These are phyloP conservation scores for Calonectris borealis DNA, from an alignment of 2,113 vertebrate genomes.

Conservation along the genomic window DNA sequence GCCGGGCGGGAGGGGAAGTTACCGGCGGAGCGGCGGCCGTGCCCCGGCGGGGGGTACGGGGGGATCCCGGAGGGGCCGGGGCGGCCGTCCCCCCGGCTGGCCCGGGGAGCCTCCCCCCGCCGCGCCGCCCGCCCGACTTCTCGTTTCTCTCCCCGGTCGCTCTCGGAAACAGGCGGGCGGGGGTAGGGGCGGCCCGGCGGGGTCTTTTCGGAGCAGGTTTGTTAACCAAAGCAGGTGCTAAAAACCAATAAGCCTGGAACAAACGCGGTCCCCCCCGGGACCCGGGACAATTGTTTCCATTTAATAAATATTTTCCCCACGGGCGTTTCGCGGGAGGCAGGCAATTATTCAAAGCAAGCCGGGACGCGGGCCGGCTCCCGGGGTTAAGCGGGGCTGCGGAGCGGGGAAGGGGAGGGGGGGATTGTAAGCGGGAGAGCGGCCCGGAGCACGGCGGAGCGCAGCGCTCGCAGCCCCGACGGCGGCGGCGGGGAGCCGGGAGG, in stretches of 20 bases:
- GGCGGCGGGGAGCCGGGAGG: background rate
- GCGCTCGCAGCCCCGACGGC: background rate
- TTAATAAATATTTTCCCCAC: slow-evolving; percentile 87
- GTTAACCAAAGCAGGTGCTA: slow-evolving; percentile 74
- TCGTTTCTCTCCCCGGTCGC: background rate
- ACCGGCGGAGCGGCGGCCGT: background rate
- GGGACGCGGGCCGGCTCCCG: slow-evolving; percentile 54
- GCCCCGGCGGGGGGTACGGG: no score
- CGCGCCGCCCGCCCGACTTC: background rate
- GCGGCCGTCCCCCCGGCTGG: background rate
- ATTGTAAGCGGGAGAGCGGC: background rate
- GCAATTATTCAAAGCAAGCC: slow-evolving; percentile 82
- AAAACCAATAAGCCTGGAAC: slow-evolving; percentile 73
- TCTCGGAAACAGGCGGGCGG: background rate
- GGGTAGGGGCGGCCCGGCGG: background rate
- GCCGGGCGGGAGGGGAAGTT: background rate
- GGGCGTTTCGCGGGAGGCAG: slow-evolving; percentile 79
- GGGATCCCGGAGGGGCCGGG: background rate
- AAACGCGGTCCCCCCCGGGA: slow-evolving; percentile 66
- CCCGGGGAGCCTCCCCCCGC: background rate
- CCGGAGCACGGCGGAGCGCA: background rate
- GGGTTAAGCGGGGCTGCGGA: slow-evolving; percentile 67
- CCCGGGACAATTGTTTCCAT: slow-evolving; percentile 83
- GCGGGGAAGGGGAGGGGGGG: background rate
- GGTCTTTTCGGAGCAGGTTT: slow-evolving; percentile 17